Percentiles rank a stretch among this genome's conserved stretches.
Conservation (phyloP, 2,113 vertebrate species). For the Apodemus sylvaticus region DNA sequence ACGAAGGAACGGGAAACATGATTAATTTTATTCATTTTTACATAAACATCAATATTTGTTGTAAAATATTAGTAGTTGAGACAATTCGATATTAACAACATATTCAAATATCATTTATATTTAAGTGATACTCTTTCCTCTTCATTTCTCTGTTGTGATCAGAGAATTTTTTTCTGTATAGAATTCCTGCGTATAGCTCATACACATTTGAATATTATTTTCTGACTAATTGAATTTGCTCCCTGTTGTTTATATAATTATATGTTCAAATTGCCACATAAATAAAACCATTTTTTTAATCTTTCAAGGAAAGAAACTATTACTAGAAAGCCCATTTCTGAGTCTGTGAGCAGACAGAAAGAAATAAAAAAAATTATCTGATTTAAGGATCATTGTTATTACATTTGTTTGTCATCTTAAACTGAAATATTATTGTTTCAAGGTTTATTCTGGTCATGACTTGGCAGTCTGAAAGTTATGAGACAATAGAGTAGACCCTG, state of each 20-base stretch:
- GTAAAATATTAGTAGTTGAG: not conserved
- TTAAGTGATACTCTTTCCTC: no score
- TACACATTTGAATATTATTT: not conserved
- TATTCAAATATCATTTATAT: not conserved
- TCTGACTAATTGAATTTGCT: not conserved
- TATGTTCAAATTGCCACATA: not conserved
- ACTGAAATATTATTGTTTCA: not conserved
- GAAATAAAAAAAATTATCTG: not conserved
- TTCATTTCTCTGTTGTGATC: not conserved
- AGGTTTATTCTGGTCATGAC: not conserved
- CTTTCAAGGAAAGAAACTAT: not conserved
- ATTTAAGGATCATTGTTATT: not conserved
- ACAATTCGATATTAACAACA: not conserved
- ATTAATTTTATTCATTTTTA: not conserved
- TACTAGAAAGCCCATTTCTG: not conserved
- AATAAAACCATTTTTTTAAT: not conserved
- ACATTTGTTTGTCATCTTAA: conserved; percentile 9
- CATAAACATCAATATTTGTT: not conserved
- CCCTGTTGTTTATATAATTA: not conserved
- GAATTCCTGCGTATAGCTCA: not conserved
- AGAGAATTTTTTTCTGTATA: not conserved
- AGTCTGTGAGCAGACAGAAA: not conserved
- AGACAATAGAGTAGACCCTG: not conserved
- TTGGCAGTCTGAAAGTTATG: conserved; percentile 4
- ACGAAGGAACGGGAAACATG: not conserved